Percentiles rank a stretch among this genome's conserved stretches.
phyloP scores from a whole-genome alignment of 2,797 vertebrate genomes.

The Nannoperca australis region DNA sequence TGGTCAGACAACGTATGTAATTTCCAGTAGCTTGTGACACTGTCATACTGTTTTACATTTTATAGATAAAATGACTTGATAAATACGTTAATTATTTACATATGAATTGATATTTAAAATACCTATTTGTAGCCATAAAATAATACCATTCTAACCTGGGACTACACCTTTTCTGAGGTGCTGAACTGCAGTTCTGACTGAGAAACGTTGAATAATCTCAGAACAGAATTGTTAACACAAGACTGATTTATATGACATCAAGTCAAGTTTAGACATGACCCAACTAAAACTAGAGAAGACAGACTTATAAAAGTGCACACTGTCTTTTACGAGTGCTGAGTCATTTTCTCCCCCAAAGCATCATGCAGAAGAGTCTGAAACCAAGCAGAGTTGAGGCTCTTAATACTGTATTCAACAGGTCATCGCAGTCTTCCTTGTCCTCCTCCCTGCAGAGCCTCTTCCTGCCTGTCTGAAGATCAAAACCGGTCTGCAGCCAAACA shows the following conservation, averaged over 20 bases:
- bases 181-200: background rate
- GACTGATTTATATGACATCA: conserved; percentile 46
- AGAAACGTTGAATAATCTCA: conserved; percentile 17
- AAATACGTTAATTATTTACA: background rate
- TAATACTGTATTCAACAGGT: conserved; percentile 31
- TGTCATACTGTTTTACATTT: background rate
- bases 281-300: conserved; percentile 21
- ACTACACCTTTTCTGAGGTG: background rate
- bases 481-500: conserved; percentile 36
- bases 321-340: conserved; percentile 47
- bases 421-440: conserved; percentile 20
- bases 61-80: background rate
- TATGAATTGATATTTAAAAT: background rate
- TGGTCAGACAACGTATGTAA: background rate
- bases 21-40: background rate
- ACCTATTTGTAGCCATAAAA: background rate
- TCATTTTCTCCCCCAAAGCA: conserved; percentile 50
- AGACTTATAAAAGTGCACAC: conserved; percentile 20
- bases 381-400: conserved; percentile 16
- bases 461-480: conserved; percentile 64
- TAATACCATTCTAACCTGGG: background rate
- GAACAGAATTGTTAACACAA: conserved; percentile 16
- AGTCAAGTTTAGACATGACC: conserved; percentile 68
- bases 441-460: conserved; percentile 30
- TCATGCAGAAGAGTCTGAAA: conserved; percentile 24